Conservation (phyloP, 2,113 vertebrate species). For the Peucedramus taeniatus region DNA sequence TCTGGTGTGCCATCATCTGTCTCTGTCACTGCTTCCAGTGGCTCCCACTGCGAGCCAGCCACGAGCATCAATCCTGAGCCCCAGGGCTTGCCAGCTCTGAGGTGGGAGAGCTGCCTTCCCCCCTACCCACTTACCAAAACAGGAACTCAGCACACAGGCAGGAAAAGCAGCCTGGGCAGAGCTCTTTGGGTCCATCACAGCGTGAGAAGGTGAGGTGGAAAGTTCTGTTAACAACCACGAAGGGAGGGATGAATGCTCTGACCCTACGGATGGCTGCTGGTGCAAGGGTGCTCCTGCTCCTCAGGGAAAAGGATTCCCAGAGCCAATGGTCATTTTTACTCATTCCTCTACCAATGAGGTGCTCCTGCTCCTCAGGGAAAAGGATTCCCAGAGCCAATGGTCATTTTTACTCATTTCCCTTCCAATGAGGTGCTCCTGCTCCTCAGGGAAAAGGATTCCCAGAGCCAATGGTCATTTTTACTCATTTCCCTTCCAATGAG, state of each 20-base stretch:
- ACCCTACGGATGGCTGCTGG: constrained; percentile 40
- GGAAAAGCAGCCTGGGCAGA: constrained; percentile 14
- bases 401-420: too few species aligned
- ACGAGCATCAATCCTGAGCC: constrained; percentile 58
- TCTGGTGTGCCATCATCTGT: constrained; percentile 68
- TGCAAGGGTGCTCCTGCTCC: background rate
- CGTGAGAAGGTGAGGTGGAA: constrained; percentile 51
- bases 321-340: background rate
- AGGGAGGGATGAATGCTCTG: constrained; percentile 59
- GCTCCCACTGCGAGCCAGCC: constrained; percentile 62
- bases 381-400: too few species aligned
- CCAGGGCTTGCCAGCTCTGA: constrained; percentile 45
- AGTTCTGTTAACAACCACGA: constrained; percentile 65
- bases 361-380: too few species aligned
- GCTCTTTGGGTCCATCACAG: constrained; percentile 52
- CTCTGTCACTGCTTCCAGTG: constrained; percentile 64
- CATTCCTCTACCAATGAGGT: background rate
- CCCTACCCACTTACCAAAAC: background rate
- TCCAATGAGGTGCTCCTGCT: too few species aligned
- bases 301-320: background rate
- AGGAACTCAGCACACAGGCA: background rate
- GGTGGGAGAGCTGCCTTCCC: constrained; percentile 27
- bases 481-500: background rate
- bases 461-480: too few species aligned
- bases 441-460: too few species aligned